A percentile compares a stretch with the other conserved stretches of the same genome.
These are phyloP conservation scores for Hipparchia semele DNA, from an alignment of 2,888 invertebrate genomes.

Conservation along the genomic window DNA sequence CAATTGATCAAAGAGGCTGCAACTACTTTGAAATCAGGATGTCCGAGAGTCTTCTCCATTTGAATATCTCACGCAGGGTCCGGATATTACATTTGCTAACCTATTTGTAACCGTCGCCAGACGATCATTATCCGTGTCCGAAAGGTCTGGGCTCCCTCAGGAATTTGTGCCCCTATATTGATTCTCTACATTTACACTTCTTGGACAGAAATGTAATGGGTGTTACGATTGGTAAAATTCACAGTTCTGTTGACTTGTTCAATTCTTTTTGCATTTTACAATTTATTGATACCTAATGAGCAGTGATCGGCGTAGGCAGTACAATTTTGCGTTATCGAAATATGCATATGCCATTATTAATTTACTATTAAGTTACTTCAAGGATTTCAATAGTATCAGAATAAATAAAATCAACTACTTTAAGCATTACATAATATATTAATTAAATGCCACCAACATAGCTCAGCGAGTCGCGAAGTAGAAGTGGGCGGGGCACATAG, in stretches of 20 bases:
- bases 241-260: not conserved
- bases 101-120: slow-evolving; percentile 80
- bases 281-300: not conserved
- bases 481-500: too few species aligned
- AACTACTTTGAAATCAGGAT: slow-evolving; percentile 43
- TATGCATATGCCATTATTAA: too few species aligned
- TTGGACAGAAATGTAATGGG: slow-evolving; percentile 59
- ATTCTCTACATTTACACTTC: slow-evolving; percentile 61
- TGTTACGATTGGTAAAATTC: slow-evolving; percentile 43
- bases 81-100: slow-evolving; percentile 81
- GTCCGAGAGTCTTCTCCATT: slow-evolving; percentile 54
- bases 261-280: not conserved
- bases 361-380: too few species aligned
- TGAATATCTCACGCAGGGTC: slow-evolving; percentile 68
- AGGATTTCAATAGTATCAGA: too few species aligned
- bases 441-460: too few species aligned
- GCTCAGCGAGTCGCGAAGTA: too few species aligned
- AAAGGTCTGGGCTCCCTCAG: slow-evolving; percentile 63
- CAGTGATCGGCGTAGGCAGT: too few species aligned
- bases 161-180: slow-evolving; percentile 65
- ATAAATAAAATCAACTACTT: too few species aligned
- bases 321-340: too few species aligned
- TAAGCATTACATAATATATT: too few species aligned
- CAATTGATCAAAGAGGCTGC: slow-evolving; percentile 48
- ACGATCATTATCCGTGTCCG: slow-evolving; percentile 78